A percentile compares a stretch with the other conserved stretches of the same genome.
Conservation (phyloP, 2,888 invertebrate genomes). For the Tenthredo distinguenda region DNA sequence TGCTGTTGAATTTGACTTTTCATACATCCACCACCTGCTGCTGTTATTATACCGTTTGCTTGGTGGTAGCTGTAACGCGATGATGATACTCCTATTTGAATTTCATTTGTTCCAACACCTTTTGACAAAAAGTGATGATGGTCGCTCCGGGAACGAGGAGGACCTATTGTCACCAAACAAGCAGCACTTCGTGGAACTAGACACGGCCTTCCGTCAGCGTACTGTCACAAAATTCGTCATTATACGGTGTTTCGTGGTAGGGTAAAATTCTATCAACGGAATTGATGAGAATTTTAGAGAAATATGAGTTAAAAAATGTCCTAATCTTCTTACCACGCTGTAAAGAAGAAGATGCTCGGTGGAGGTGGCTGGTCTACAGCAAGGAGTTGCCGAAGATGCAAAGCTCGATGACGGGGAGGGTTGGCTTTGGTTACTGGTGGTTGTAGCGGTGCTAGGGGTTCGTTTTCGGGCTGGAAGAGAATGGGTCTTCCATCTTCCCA, state of each 20-base stretch:
- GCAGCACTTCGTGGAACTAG: constrained; percentile 82
- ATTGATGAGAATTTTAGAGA: background rate
- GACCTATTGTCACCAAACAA: constrained; percentile 87
- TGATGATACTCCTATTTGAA: constrained; percentile 59
- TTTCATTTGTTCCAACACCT: constrained; percentile 68
- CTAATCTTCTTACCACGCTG: constrained; percentile 73
- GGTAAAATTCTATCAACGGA: background rate
- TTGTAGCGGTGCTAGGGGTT: constrained; percentile 81
- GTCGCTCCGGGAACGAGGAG: constrained; percentile 83
- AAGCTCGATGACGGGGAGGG: constrained; percentile 72
- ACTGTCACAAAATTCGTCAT: constrained; percentile 61
- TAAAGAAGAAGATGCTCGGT: constrained; percentile 84
- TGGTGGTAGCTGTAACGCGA: constrained; percentile 77
- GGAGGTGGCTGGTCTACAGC: constrained; percentile 89
- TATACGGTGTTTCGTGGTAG: background rate
- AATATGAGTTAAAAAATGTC: background rate
- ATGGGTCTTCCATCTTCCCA: constrained; percentile 94
- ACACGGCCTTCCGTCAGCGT: constrained; percentile 74
- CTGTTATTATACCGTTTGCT: constrained; percentile 72
- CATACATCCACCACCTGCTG: constrained; percentile 53
- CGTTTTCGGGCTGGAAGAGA: constrained; percentile 92
- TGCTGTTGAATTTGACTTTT: constrained; percentile 59
- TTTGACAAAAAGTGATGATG: constrained; percentile 86
- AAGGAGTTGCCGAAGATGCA: constrained; percentile 77
- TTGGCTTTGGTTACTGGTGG: constrained; percentile 66